phyloP scores from a whole-genome alignment of 1,140 invertebrate genomes.

The Lepeophtheirus salmonis region DNA sequence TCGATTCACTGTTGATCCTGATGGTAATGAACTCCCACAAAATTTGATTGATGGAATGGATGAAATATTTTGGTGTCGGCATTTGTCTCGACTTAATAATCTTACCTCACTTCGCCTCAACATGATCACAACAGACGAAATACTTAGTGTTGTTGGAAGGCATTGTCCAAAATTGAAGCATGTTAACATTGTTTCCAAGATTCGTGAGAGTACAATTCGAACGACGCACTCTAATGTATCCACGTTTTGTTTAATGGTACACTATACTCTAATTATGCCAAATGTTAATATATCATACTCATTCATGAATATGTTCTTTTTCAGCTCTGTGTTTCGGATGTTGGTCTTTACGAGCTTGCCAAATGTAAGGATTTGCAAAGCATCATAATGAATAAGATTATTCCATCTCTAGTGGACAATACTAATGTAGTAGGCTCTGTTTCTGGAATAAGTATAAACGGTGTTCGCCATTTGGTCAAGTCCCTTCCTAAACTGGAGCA shows the following conservation, averaged over 20 bases:
- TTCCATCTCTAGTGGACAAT: not conserved
- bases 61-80: conserved; percentile 11
- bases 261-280: not conserved
- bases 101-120: not conserved
- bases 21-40: conserved; percentile 10
- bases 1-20: not conserved
- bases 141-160: not conserved
- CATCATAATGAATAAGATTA: conserved; percentile 13
- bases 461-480: not conserved
- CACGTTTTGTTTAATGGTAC: not conserved
- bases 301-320: not conserved
- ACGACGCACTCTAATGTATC: not conserved
- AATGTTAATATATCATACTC: not conserved
- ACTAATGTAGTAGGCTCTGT: not conserved
- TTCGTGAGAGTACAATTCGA: not conserved
- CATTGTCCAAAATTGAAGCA: not conserved
- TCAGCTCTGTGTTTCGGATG: conserved; percentile 5
- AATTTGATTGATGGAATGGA: not conserved
- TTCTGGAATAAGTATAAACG: not conserved
- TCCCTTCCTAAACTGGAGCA: conserved; percentile 1
- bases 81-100: not conserved
- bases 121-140: conserved; percentile 12
- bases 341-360: not conserved
- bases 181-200: conserved; percentile 10
- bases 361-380: not conserved